Conservation (phyloP, 2,888 invertebrate species). For the Ptychoptera albimana region DNA sequence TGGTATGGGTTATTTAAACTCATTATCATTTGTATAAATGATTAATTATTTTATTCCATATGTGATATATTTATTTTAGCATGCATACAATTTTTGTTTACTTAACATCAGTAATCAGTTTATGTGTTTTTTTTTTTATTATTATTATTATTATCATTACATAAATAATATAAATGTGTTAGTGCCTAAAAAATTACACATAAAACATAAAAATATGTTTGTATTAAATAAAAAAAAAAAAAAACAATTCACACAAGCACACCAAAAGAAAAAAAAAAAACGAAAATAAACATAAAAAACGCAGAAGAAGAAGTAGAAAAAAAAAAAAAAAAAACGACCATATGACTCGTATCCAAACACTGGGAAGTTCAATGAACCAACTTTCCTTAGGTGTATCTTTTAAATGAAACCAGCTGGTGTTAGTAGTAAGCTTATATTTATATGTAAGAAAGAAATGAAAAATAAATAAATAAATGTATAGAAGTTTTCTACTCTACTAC, state of each 20-base stretch:
- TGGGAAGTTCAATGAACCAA: conserved; percentile 10
- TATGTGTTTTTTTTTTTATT: no score
- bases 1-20: no score
- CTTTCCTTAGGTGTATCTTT: conserved; percentile 8
- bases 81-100: no score
- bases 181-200: no score
- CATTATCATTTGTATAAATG: no score
- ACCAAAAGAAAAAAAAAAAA: not conserved
- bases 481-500: not conserved
- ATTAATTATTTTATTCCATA: no score
- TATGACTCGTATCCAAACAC: conserved; percentile 11
- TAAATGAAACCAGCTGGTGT: conserved; percentile 1
- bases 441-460: not conserved
- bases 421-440: conserved; percentile 5
- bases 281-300: not conserved
- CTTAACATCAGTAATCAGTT: no score
- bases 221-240: no score
- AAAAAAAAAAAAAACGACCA: conserved; percentile 7
- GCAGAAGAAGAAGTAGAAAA: not conserved
- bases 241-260: conserved; percentile 1
- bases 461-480: not conserved
- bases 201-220: no score
- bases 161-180: no score
- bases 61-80: no score
- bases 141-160: no score